A percentile compares a stretch with the other conserved stretches of the same genome.
phyloP scores from a whole-genome alignment of 2,113 vertebrate genomes.

The Isurus oxyrinchus region DNA sequence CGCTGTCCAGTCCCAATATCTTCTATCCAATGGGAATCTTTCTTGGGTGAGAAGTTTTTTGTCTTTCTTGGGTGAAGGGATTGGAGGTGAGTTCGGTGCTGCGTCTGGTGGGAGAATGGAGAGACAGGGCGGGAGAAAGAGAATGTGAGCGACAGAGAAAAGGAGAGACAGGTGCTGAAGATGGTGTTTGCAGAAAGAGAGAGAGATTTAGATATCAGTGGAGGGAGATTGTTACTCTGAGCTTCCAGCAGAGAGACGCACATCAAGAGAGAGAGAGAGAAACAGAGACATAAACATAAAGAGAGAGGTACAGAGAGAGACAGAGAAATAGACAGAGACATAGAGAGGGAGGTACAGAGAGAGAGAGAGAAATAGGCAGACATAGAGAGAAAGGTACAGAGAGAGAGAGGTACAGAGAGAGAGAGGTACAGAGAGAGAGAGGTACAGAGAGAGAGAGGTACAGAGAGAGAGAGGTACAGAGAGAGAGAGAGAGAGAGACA shows the following conservation, averaged over 20 bases:
- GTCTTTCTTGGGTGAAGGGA: neutral
- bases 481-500: no score
- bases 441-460: no score
- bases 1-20: neutral
- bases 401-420: no score
- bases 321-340: no score
- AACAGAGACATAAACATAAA: no score
- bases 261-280: neutral
- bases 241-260: neutral
- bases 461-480: neutral
- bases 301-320: no score
- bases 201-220: slow-evolving; percentile 37
- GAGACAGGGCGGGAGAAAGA: neutral
- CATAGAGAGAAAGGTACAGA: no score
- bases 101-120: neutral
- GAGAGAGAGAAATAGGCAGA: no score
- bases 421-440: no score
- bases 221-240: slow-evolving; percentile 39
- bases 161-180: slow-evolving; percentile 40
- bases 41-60: neutral
- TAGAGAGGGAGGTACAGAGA: no score
- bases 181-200: neutral
- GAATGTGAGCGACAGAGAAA: no score
- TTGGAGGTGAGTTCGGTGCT: neutral
- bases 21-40: neutral